phyloP scores from a whole-genome alignment of 2,113 vertebrate genomes.

The Ictalurus punctatus region DNA sequence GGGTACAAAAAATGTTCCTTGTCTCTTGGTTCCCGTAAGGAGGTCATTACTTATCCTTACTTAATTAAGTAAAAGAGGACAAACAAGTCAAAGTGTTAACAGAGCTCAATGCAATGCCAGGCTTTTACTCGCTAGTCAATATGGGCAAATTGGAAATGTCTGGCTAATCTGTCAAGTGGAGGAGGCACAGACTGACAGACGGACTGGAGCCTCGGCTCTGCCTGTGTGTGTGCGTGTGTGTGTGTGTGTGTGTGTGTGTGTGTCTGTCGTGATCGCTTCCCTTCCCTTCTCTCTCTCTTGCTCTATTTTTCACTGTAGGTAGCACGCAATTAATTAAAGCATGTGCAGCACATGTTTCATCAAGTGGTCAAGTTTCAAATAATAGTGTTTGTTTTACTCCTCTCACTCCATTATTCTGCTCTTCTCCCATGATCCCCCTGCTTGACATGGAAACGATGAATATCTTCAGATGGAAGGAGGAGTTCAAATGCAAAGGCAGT shows the following conservation, averaged over 20 bases:
- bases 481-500: constrained; percentile 53
- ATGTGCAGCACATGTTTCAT: constrained; percentile 65
- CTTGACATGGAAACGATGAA: constrained; percentile 67
- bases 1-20: constrained; percentile 32
- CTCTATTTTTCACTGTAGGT: constrained; percentile 50
- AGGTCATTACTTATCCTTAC: constrained; percentile 68
- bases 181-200: constrained; percentile 12
- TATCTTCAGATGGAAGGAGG: constrained; percentile 67
- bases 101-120: constrained; percentile 46
- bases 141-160: constrained; percentile 54
- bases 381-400: constrained; percentile 65
- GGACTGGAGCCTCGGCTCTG: neutral
- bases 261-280: constrained; percentile 39
- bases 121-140: constrained; percentile 62
- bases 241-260: constrained; percentile 26
- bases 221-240: constrained; percentile 4
- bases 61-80: constrained; percentile 76
- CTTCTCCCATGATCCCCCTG: constrained; percentile 29
- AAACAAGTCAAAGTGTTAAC: constrained; percentile 72
- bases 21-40: constrained; percentile 62
- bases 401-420: constrained; percentile 27
- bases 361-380: constrained; percentile 73
- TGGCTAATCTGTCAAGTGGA: constrained; percentile 49
- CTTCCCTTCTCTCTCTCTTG: constrained; percentile 27
- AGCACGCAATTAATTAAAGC: constrained; percentile 73